phyloP scores from a whole-genome alignment of 2,113 vertebrate species.

The Todiramphus chloris region DNA sequence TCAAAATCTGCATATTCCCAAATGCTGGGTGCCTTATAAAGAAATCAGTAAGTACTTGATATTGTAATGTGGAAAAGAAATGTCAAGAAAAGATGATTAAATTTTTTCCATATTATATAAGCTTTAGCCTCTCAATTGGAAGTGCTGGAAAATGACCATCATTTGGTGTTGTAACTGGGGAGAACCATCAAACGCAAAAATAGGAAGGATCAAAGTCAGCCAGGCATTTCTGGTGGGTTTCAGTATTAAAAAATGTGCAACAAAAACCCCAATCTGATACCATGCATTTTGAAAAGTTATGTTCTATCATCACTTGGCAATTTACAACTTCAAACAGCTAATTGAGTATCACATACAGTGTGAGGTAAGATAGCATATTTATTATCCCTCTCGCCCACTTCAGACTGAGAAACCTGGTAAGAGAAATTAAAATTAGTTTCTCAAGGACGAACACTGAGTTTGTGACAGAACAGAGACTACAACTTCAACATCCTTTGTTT shows the following conservation, averaged over 20 bases:
- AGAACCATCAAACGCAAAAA: background rate
- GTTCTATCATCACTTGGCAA: background rate
- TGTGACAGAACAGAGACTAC: background rate
- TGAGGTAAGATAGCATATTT: background rate
- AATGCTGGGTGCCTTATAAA: background rate
- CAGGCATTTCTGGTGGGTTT: background rate
- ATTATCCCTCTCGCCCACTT: background rate
- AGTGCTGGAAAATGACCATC: background rate
- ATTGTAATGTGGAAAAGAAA: background rate
- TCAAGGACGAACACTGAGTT: background rate
- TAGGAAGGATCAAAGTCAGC: constrained; percentile 20
- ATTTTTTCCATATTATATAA: background rate
- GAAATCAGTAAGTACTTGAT: background rate
- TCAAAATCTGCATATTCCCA: background rate
- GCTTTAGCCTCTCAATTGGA: background rate
- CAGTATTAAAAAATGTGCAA: background rate
- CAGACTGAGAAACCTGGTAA: background rate
- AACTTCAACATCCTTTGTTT: background rate
- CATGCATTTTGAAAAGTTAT: constrained; percentile 11
- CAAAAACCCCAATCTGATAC: background rate
- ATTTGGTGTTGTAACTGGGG: background rate
- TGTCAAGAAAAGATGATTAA: background rate
- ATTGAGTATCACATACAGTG: background rate
- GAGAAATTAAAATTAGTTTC: background rate
- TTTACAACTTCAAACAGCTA: constrained; percentile 14